Evolutionary conservation across 2,113 vertebrate species (phyloP).

Genomic region (Myanophis thanlyinensis): DNA sequence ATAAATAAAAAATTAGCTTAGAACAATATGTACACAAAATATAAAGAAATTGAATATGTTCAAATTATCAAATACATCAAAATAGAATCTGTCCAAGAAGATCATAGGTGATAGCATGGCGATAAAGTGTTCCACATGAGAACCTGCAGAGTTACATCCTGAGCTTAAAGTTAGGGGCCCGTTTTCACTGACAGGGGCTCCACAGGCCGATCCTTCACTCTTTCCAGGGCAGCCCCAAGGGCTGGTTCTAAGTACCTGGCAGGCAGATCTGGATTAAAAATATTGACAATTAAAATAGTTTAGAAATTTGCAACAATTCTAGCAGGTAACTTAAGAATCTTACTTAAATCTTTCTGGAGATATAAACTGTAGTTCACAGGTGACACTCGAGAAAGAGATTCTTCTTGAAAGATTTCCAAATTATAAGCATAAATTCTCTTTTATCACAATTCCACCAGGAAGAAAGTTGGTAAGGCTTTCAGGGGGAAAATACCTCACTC

Average conservation of each 20-base stretch:
- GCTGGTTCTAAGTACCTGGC: no score
- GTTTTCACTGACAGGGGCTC: no score
- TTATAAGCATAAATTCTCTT: not conserved
- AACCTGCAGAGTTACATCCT: no score
- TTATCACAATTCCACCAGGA: not conserved
- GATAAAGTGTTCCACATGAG: not conserved
- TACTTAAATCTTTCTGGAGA: not conserved
- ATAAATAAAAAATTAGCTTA: not conserved
- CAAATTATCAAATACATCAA: slow-evolving; percentile 11
- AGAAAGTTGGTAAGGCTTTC: not conserved
- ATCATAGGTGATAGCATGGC: no score
- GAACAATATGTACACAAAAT: not conserved
- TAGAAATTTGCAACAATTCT: not conserved
- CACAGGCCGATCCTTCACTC: no score
- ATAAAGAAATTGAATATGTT: not conserved
- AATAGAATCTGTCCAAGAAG: not conserved
- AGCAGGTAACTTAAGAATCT: not conserved
- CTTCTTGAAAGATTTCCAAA: not conserved
- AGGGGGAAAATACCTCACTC: not conserved
- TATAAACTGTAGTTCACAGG: not conserved
- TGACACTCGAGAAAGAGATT: not conserved
- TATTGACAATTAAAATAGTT: not conserved
- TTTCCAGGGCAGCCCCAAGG: no score
- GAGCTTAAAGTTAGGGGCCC: no score
- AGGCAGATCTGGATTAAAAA: no score